Evolutionary conservation across 2,113 vertebrate genomes (phyloP).

Genomic region (Oryzias melastigma): DNA sequence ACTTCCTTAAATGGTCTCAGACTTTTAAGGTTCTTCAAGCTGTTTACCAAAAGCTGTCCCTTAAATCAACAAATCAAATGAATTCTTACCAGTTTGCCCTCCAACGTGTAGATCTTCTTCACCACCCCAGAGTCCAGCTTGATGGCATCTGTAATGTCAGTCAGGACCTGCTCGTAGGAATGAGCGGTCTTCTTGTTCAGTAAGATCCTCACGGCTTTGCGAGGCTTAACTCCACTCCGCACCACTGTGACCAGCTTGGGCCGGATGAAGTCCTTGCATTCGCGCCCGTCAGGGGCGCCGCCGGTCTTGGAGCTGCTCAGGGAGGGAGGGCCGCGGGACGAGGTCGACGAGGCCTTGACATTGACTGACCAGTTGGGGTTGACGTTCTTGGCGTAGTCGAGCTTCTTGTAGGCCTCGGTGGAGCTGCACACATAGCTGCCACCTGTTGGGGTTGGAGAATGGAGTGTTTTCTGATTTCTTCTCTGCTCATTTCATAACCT

Average conservation of each 20-base stretch:
- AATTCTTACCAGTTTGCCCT: constrained; percentile 91
- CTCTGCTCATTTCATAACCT: no score
- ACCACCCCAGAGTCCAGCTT: constrained; percentile 96
- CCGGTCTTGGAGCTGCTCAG: constrained; percentile 84
- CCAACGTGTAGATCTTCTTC: constrained; percentile 94
- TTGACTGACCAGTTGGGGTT: constrained; percentile 99
- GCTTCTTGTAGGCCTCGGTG: constrained; percentile 93
- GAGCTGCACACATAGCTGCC: constrained; percentile 97
- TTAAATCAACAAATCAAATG: neutral
- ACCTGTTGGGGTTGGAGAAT: constrained; percentile 67
- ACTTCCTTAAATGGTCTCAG: neutral
- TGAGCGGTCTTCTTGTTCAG: constrained; percentile 98
- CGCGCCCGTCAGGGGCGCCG: constrained; percentile 77
- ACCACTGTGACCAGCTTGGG: constrained; percentile 97
- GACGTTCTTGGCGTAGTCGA: constrained; percentile 97
- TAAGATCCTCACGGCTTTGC: constrained; percentile 93
- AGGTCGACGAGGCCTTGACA: constrained; percentile 83
- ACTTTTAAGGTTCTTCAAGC: no score
- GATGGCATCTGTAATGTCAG: constrained; percentile 96
- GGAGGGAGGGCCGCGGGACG: constrained; percentile 82
- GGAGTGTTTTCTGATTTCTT: neutral
- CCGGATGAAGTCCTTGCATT: constrained; percentile 94
- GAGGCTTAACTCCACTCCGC: constrained; percentile 92
- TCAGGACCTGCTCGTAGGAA: constrained; percentile 96
- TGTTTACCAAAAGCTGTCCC: neutral